Evolutionary conservation across 2,113 vertebrate species (phyloP), one percentile per base, ranked within the genome.

Genomic region (Macrotis lagotis): DNA sequence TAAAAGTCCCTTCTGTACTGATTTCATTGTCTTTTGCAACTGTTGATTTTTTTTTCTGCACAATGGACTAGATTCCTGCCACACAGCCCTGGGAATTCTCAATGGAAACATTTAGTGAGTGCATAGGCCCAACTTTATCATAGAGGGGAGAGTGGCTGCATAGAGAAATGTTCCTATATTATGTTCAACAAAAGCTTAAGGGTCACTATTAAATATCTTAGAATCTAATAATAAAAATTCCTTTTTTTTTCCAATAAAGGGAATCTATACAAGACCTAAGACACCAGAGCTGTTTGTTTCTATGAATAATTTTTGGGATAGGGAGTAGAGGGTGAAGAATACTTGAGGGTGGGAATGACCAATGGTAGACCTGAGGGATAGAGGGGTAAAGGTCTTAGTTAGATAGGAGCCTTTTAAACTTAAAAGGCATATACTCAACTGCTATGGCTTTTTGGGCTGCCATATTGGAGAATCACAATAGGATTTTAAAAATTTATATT

Each of bases 21-120:
- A 59, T 25, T 74, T 66, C 50, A 12, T 94, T 52, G 50, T 90
- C 88, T 92, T 93, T 93, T 44, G 92, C 66, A 52, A n/a, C 59
- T 95, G 26, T 74, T 91, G 90, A 16, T 89, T 93, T 91, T 49
- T 91, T 49, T 90, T 94, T 96, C 93, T 89, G 9, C 55, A 47
- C 3, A 83, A 25, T 74, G 12, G 55, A 59, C 50, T 83, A 8
- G 5, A 12, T 53, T 94, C 3, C 44, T 26, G 66, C 47, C 93
- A 19, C 0, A 48, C 25, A 49, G 83, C 66, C 44, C 50, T 95
- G 92, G 55, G 91, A 96, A 91, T 66, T 88, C 83, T 94, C 24
- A 0, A 3, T 92, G 95, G 92, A 91, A 93, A 52, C 22, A 0
- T 49, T 48, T 3, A 37, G 88, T 10, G n/a, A 55, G 44, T 19